Conservation (phyloP, 1,140 invertebrate species). For the Globodera rostochiensis region DNA sequence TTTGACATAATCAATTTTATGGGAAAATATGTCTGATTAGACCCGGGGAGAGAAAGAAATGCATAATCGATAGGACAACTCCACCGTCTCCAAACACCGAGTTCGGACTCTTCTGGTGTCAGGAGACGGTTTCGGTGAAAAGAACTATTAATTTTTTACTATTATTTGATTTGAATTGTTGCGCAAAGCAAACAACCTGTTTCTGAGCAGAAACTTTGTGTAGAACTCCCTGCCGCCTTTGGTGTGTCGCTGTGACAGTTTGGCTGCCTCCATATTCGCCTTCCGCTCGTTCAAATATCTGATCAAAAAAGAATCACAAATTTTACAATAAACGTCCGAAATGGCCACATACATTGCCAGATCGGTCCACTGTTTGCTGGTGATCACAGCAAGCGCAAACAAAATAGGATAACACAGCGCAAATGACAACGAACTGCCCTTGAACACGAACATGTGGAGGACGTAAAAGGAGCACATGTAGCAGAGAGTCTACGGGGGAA, state of each 20-base stretch:
- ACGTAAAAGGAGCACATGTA: conserved; percentile 14
- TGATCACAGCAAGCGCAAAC: conserved; percentile 1
- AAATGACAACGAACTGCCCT: conserved; percentile 20
- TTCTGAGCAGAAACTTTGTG: conserved; percentile 22
- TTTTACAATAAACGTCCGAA: background rate
- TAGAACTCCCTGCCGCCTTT: conserved; percentile 30
- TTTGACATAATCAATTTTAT: background rate
- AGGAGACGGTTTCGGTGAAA: too few species aligned
- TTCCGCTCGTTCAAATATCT: conserved; percentile 27
- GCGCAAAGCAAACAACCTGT: conserved; percentile 10
- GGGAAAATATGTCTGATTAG: background rate
- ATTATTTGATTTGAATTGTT: background rate
- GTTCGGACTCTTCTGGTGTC: too few species aligned
- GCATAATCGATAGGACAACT: too few species aligned
- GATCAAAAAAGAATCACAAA: background rate
- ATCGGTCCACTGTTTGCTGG: conserved; percentile 16
- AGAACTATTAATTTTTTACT: too few species aligned
- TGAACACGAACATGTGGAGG: conserved; percentile 6
- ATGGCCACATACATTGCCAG: background rate
- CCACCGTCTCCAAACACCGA: too few species aligned
- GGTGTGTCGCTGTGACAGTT: conserved; percentile 21
- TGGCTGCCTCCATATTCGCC: conserved; percentile 26
- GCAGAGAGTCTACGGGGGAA: background rate
- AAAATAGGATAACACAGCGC: background rate
- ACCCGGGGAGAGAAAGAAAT: too few species aligned